A percentile compares a stretch with the other conserved stretches of the same genome.
Conservation (phyloP, 92 coral and sea anemone species). For the Meandrina meandrites region DNA sequence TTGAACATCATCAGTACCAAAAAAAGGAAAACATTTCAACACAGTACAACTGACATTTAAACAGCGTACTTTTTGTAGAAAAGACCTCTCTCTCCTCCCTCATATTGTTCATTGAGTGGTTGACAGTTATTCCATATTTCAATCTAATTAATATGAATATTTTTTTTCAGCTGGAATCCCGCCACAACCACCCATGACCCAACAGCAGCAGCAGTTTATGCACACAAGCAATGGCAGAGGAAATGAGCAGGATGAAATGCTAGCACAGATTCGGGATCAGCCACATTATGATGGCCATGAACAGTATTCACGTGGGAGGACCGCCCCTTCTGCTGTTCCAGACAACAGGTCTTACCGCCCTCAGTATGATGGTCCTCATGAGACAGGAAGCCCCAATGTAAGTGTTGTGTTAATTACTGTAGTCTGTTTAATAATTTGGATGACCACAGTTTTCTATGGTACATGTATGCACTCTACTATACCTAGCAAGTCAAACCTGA, state of each 20-base stretch:
- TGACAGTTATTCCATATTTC: too few relatives aligned
- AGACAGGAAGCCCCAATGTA: slow-evolving; percentile 61
- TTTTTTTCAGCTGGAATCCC: slow-evolving; percentile 31
- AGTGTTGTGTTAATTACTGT: slow-evolving; percentile 11
- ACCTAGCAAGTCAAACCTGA: too few relatives aligned
- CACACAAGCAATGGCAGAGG: slow-evolving; percentile 66
- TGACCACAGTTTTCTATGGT: not conserved
- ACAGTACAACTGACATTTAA: too few relatives aligned
- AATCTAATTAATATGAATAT: too few relatives aligned
- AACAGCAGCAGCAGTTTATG: slow-evolving; percentile 30
- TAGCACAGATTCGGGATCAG: slow-evolving; percentile 53
- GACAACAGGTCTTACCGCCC: slow-evolving; percentile 44
- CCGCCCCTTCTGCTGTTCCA: slow-evolving; percentile 33
- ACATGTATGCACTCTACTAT: not conserved
- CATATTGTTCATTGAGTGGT: too few relatives aligned
- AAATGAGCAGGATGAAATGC: slow-evolving; percentile 68
- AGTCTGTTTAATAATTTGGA: not conserved
- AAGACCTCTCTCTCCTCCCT: too few relatives aligned
- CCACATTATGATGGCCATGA: slow-evolving; percentile 70
- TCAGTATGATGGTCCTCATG: slow-evolving; percentile 56
- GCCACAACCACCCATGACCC: slow-evolving; percentile 35
- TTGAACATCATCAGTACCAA: too few relatives aligned
- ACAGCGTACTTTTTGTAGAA: too few relatives aligned
- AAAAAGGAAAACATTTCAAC: too few relatives aligned
- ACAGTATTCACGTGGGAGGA: slow-evolving; percentile 59